Base-by-base conservation (phyloP, 1,140 invertebrate species). In the Oncopodura yosiiana region DNA sequence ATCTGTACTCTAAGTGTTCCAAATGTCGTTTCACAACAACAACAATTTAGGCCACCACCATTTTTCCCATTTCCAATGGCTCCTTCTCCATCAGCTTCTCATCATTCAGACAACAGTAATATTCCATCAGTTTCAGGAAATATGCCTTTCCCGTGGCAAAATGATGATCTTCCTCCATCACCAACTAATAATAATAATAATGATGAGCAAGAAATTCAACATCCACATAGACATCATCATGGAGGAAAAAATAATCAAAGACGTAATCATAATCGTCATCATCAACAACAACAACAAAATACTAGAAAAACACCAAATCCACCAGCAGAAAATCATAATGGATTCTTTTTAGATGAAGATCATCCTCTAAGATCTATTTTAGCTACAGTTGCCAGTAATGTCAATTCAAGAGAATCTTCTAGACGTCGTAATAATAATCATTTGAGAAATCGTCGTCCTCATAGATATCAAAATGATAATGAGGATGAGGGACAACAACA, bases 301-400 rank as follows among this genome's bases (percentile, higher is more conserved):
- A 30, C 23, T 24, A 27, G 32, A 32, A 11, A 41, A 19, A 16
- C 27, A 30, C 2, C n/a, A 44, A 1, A 19, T 27, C 11, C 16
- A 44, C 18, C 12, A 5, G 19, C 42, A 29, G 45, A 18, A 38
- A 26, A 27, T 18, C 21, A 27, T 4, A 37, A 19, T 21, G 21
- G n/a, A 44, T 60, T 52, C 32, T n/a, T 12, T 9, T 30, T 63
- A 12, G 61, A 60, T 32, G 58, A 55, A 4, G 48, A 63, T 37
- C 62, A 63, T 38, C 62, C 62, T 12, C 43, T 63, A 9, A 41
- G 56, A 29, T 16, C 49, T 14, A 63, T 63, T 56, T 51, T 63
- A 18, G 60, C 60, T 11, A 62, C 52, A 9, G 56, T 53, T 0
- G 34, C 46, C 4, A 56, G 45, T 11, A 43, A 45, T 30, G 9